Base-by-base conservation (phyloP, 2,113 vertebrate species). In the Galbula dea region DNA sequence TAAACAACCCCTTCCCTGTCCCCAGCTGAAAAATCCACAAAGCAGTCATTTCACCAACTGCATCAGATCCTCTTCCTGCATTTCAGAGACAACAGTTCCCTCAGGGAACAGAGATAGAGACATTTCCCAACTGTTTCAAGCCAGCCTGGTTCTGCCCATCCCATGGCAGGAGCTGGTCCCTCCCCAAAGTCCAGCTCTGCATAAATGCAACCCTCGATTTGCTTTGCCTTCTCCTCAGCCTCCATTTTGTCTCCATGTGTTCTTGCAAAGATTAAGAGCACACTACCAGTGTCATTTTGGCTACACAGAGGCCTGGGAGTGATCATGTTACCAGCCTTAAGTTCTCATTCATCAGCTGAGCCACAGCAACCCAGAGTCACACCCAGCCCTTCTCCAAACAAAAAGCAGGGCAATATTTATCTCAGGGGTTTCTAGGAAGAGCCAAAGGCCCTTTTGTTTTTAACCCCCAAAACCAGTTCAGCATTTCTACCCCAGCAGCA, bases 281-380 rank as follows among this genome's bases (percentile, higher is more conserved):
- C 15, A 2, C 54, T 2, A 55, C 24, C 34, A 12, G 63, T 10
- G 2, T 83, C 77, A 19, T 37, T 87, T 51, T 23, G 54, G 92
- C 23, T 67, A 22, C 4, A 1, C 6, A 4, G 51, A 41, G 51
- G 74, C n/a, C 72, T 26, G 72, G 80, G n/a, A 81, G 58, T 0
- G 58, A 52, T 85, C 82, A 2, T 14, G 37, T 95, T 91, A 73
- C 87, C 52, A 26, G 66, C 89, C 84, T 48, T 1, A 7, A 87
- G 91, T 90, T 57, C 68, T 48, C 86, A 66, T 55, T 86, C 94
- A 90, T 81, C 89, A 78, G 80, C 86, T 63, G 86, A 74, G 65
- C 86, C 63, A 13, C 63, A 21, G 93, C 11, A 84, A 83, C 61
- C n/a, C 14, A 6, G 23, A 49, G 46, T 55, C 78, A 77, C 77